Evolutionary conservation across 2,888 invertebrate genomes (phyloP).

Genomic region (Glaucopsyche alexis): DNA sequence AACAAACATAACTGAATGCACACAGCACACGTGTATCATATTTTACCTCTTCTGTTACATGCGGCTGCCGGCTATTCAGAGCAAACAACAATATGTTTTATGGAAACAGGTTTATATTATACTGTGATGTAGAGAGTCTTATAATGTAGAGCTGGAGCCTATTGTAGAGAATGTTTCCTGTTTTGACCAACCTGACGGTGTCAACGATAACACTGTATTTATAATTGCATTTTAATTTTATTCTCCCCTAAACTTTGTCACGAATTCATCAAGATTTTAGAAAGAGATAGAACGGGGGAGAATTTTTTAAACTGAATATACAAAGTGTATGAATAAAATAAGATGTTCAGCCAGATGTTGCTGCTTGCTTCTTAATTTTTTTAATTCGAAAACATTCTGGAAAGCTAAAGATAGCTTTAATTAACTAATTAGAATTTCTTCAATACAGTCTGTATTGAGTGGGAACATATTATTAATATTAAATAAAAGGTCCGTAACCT

Average conservation of each 20-base stretch:
- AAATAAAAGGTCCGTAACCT: background rate
- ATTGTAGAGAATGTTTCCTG: slow-evolving; percentile 7
- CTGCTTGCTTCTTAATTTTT: background rate
- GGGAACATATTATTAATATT: background rate
- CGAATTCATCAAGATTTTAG: background rate
- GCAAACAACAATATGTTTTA: slow-evolving; percentile 20
- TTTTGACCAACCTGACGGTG: background rate
- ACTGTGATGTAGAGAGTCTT: background rate
- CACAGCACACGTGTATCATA: background rate
- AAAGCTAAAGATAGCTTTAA: background rate
- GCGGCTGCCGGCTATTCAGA: slow-evolving; percentile 24
- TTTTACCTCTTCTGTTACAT: slow-evolving; percentile 4
- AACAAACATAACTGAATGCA: background rate
- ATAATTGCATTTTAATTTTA: slow-evolving; percentile 9
- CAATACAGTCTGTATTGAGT: background rate
- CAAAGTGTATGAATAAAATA: background rate
- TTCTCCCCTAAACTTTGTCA: background rate
- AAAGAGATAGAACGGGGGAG: background rate
- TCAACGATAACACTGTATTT: background rate
- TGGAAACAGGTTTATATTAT: slow-evolving; percentile 18
- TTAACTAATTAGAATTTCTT: background rate
- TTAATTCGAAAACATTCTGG: background rate
- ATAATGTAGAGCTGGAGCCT: background rate
- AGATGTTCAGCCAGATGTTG: background rate
- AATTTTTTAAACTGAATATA: background rate